Evolutionary conservation across 2,888 invertebrate species (phyloP), one percentile per base, ranked within the genome.

Genomic region (Bellardia bayeri): DNA sequence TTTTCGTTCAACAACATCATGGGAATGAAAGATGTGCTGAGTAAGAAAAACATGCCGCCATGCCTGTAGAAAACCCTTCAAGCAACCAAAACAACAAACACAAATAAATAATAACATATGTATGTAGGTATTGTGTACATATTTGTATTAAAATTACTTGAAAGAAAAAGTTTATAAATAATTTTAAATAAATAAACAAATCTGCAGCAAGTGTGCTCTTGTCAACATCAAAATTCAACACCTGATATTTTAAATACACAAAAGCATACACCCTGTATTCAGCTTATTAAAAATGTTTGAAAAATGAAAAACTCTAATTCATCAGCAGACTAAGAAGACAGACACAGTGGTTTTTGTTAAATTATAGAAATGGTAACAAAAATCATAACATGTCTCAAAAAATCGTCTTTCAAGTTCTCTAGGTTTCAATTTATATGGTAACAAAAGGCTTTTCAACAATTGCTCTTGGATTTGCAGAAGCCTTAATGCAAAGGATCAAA

Each of bases 171-270:
- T 45, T 75, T 82, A 16, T 78, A 78, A 82, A 16, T 78, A 78
- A 82, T 82, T 80, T 72, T 56, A 83, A 64, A 56, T 45, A 87
- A 87, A 84, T 74, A 87, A 87, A 83, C 66, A 87, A 83, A 87
- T 81, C 80, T 68, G 71, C 76, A 79, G 63, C n/a, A 84, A 74
- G 74, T 82, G 63, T 76, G 30, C 8, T 58, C 68, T 42, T 80
- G 66, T 56, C 64, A 76, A 45, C 61, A 66, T 64, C 30, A 5
- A 37, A 79, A 63, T 37, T 71, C 72, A 74, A 75, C 86, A 83
- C 86, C 86, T 86, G 83, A 64, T 64, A 42, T 54, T 72, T 66
- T 37, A 56, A 37, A 51, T n/a, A 30, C 5, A 51, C 23, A 16
- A 51, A n/a, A 40, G 8, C 13, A 49, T 23, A 16, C 61, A 16